A percentile compares a stretch with the other conserved stretches of the same genome.
Evolutionary conservation across 2,888 invertebrate genomes (phyloP).

Genomic region (Lissonota sp.): DNA sequence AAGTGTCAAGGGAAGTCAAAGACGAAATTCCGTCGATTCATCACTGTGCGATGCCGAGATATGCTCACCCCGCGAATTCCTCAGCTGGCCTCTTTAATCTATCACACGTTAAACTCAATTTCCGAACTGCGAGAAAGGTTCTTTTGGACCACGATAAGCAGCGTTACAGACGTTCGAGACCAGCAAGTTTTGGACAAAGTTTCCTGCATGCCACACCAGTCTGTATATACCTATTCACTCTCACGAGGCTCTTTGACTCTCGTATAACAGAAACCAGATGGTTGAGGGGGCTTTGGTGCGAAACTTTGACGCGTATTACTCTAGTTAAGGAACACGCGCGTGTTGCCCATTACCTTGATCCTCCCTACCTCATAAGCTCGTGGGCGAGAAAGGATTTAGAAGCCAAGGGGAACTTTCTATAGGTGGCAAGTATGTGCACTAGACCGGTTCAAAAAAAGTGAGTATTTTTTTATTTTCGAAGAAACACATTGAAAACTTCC

Average conservation of each 20-base stretch:
- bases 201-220: neutral
- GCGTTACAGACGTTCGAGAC: constrained; percentile 66
- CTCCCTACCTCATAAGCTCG: constrained; percentile 2
- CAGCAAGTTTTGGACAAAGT: constrained; percentile 69
- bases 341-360: constrained; percentile 47
- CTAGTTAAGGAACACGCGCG: constrained; percentile 73
- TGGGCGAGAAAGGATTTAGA: neutral
- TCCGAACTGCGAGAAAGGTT: constrained; percentile 3
- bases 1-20: neutral
- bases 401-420: no score
- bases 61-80: neutral
- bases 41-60: neutral
- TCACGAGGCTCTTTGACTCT: constrained; percentile 31
- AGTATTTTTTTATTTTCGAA: no score
- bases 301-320: constrained; percentile 78
- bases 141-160: constrained; percentile 29
- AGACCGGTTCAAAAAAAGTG: no score
- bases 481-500: no score
- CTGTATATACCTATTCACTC: constrained; percentile 6
- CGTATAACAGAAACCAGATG: constrained; percentile 66
- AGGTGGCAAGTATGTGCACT: no score
- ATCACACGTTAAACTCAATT: constrained; percentile 1
- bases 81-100: constrained; percentile 3
- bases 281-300: constrained; percentile 65
- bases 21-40: constrained; percentile 5